Percentiles rank a stretch among this genome's conserved stretches.
Evolutionary conservation across 2,113 vertebrate genomes (phyloP).

Genomic region (Chionis minor): DNA sequence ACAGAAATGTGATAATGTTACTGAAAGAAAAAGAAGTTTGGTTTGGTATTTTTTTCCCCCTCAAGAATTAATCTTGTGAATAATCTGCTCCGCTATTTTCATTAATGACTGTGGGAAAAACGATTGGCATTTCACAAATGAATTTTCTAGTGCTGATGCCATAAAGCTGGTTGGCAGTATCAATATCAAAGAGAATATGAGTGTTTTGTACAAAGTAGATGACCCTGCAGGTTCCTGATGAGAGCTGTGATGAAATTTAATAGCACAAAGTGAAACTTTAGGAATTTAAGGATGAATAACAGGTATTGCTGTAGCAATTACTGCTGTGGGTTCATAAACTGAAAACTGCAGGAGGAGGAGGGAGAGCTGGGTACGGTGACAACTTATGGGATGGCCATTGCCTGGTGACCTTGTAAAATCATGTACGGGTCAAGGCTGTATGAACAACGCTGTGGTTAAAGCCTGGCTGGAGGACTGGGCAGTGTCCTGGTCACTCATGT

Average conservation of each 20-base stretch:
- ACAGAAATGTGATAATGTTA: neutral
- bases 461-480: neutral
- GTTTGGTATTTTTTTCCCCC: neutral
- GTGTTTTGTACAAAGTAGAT: neutral
- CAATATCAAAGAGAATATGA: neutral
- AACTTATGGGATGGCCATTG: neutral
- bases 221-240: neutral
- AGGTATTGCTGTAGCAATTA: neutral
- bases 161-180: neutral
- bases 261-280: neutral
- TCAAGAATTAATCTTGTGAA: neutral
- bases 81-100: neutral
- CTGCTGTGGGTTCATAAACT: neutral
- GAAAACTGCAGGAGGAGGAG: neutral
- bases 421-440: neutral
- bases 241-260: neutral
- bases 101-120: neutral
- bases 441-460: neutral
- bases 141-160: neutral
- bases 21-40: neutral
- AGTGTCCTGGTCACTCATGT: fast-evolving
- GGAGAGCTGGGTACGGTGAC: neutral
- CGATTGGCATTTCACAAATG: neutral
- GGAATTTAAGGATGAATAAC: neutral
- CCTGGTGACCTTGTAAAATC: neutral